phyloP scores from a whole-genome alignment of 1,140 invertebrate species.

The Zaprionus capensis region DNA sequence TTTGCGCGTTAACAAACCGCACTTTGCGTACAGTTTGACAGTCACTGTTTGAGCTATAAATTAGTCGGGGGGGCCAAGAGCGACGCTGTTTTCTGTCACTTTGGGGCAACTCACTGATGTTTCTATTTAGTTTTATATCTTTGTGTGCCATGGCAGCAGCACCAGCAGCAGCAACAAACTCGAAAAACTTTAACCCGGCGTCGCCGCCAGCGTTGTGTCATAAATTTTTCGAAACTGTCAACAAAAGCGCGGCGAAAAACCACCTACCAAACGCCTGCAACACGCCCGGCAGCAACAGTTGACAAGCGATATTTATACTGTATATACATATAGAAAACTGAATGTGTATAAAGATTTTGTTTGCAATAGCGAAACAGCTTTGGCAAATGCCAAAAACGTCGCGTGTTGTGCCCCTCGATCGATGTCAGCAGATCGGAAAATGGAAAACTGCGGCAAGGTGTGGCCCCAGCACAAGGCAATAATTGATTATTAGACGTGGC shows the following conservation, averaged over 20 bases:
- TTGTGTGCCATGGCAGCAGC: constrained; percentile 29
- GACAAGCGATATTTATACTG: constrained; percentile 71
- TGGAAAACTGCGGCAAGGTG: constrained; percentile 67
- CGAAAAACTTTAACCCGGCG: constrained; percentile 60
- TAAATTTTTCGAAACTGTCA: constrained; percentile 75
- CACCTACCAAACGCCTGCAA: constrained; percentile 44
- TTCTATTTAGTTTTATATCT: constrained; percentile 67
- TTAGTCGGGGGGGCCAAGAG: constrained; percentile 44
- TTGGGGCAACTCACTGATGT: constrained; percentile 57
- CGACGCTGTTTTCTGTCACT: constrained; percentile 65
- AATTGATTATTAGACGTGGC: constrained; percentile 68
- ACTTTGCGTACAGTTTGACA: constrained; percentile 41
- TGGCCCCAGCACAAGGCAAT: constrained; percentile 53
- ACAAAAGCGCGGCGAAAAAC: constrained; percentile 44
- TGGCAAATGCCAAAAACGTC: constrained; percentile 72
- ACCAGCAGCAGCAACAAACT: background rate
- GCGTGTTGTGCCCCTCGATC: constrained; percentile 70
- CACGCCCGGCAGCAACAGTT: constrained; percentile 62
- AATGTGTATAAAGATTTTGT: background rate
- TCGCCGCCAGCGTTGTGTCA: constrained; percentile 60
- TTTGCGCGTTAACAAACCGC: background rate
- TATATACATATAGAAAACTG: background rate
- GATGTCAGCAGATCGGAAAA: constrained; percentile 45
- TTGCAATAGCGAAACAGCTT: background rate
- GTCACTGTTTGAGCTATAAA: constrained; percentile 60